These are phyloP conservation scores for Drosophila eohydei DNA, from an alignment of 2,888 invertebrate genomes.

Conservation along the genomic window DNA sequence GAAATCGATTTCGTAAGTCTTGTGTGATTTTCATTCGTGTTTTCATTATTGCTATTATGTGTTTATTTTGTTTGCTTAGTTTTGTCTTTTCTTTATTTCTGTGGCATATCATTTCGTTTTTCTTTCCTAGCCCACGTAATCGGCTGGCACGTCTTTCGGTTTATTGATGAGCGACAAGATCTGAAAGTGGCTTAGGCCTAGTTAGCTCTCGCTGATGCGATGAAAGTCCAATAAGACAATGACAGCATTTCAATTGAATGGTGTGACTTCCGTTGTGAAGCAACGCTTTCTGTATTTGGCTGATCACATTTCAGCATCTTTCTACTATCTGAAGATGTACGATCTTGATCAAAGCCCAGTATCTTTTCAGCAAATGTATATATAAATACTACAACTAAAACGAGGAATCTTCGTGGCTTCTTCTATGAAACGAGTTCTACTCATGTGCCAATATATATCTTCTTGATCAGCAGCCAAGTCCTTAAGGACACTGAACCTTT, in stretches of 20 bases:
- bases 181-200: conserved; percentile 34
- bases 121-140: conserved; percentile 58
- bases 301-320: background rate
- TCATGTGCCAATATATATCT: background rate
- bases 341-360: no score
- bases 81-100: conserved; percentile 15
- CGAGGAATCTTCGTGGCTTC: no score
- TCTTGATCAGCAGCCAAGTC: background rate
- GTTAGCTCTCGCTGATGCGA: conserved; percentile 25
- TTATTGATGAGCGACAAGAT: conserved; percentile 13
- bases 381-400: no score
- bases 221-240: conserved; percentile 34
- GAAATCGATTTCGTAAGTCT: conserved; percentile 54
- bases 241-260: conserved; percentile 5
- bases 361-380: no score
- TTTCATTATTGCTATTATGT: conserved; percentile 27
- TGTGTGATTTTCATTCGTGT: conserved; percentile 41
- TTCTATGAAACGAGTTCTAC: no score
- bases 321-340: no score
- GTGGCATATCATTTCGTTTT: conserved; percentile 26
- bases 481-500: background rate
- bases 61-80: conserved; percentile 13
- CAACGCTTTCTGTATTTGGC: background rate
- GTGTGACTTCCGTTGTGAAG: conserved; percentile 8
- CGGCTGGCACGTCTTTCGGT: conserved; percentile 30